These are phyloP conservation scores for Tetranychus truncatus DNA, from an alignment of 2,888 invertebrate species.

Conservation along the genomic window DNA sequence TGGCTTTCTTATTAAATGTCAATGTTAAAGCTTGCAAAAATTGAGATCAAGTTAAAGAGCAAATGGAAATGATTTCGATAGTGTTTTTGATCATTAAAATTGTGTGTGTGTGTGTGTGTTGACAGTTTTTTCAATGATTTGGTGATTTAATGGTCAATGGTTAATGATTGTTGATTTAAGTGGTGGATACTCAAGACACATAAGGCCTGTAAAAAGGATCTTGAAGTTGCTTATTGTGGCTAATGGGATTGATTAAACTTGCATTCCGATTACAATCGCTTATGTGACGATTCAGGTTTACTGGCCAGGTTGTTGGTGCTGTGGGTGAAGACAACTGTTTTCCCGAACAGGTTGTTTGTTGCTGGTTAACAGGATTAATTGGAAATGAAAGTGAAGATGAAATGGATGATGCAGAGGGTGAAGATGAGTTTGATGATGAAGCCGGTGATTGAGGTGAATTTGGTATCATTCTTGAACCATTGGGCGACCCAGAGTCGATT, in stretches of 20 bases:
- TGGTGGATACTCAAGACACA: background rate
- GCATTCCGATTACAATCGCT: background rate
- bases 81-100: too few species aligned
- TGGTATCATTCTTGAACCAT: too few species aligned
- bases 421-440: background rate
- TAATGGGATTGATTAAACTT: background rate
- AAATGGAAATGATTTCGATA: too few species aligned
- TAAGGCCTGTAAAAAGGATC: conserved; percentile 14
- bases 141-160: background rate
- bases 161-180: background rate
- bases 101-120: too few species aligned
- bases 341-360: background rate
- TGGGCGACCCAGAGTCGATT: too few species aligned
- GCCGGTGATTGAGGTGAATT: background rate
- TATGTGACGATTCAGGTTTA: conserved; percentile 4
- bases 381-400: background rate
- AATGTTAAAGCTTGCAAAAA: too few species aligned
- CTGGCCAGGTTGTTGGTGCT: conserved; percentile 7
- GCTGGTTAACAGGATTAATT: background rate
- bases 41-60: too few species aligned
- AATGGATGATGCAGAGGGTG: background rate
- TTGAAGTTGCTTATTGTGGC: background rate
- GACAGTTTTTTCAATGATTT: background rate
- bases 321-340: background rate
- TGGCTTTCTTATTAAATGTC: too few species aligned